These are phyloP conservation scores for Oncorhynchus keta DNA, from an alignment of 2,113 vertebrate species.

Conservation along the genomic window DNA sequence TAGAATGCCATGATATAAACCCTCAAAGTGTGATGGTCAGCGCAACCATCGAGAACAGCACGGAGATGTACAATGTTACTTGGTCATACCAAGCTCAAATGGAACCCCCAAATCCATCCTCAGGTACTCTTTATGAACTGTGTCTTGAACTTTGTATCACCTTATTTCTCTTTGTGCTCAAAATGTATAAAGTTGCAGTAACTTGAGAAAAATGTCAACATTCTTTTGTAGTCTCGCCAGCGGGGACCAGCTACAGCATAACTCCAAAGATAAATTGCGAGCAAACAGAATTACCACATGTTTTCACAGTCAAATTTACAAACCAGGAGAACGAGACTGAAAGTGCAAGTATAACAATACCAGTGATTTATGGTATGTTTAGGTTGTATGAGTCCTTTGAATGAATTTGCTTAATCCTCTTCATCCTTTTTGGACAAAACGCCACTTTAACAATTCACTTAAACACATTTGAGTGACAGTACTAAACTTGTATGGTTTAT, in stretches of 20 bases:
- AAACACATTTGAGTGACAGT: too few relatives aligned
- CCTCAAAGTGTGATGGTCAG: neutral
- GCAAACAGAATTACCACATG: accelerated
- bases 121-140: neutral
- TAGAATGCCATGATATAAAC: conserved; percentile 39
- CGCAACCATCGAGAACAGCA: conserved; percentile 25
- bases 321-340: neutral
- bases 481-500: too few relatives aligned
- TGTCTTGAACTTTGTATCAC: neutral
- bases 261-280: accelerated
- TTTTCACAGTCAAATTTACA: conserved; percentile 20
- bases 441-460: too few relatives aligned
- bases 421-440: too few relatives aligned
- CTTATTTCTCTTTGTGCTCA: neutral
- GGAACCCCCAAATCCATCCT: neutral
- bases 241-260: conserved; percentile 11
- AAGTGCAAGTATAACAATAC: conserved; percentile 2
- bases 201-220: neutral
- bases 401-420: too few relatives aligned
- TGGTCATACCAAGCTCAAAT: neutral
- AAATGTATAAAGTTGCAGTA: neutral
- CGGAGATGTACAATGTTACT: neutral
- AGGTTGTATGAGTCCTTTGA: too few relatives aligned
- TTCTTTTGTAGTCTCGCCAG: neutral
- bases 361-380: conserved; percentile 58